These are phyloP conservation scores for Rhabdophis nuchalis DNA, from an alignment of 2,797 vertebrate genomes.

Conservation along the genomic window DNA sequence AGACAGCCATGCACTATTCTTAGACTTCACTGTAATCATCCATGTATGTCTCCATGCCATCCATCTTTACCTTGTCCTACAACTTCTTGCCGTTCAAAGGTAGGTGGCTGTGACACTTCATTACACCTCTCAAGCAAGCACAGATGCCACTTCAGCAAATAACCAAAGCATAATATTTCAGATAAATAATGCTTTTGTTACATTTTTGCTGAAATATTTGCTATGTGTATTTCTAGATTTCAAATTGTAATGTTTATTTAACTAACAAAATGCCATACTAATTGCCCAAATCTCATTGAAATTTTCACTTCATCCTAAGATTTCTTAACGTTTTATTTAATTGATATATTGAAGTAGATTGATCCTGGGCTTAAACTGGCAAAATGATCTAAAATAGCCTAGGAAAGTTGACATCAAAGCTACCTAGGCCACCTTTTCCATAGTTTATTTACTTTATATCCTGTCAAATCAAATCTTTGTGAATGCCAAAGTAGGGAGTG, in stretches of 20 bases:
- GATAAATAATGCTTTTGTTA: not conserved
- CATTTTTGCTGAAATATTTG: not conserved
- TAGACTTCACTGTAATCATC: constrained; percentile 87
- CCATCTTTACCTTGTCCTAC: constrained; percentile 80
- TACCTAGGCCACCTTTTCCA: not conserved
- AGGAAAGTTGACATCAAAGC: not conserved
- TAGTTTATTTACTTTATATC: not conserved
- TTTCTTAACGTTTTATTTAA: not conserved
- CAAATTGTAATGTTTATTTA: not conserved
- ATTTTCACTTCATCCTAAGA: not conserved
- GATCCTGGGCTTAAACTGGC: not conserved
- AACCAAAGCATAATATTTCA: not conserved
- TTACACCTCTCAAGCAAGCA: not conserved
- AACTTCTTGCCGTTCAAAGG: constrained; percentile 85
- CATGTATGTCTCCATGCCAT: constrained; percentile 88
- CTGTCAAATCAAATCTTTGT: not conserved
- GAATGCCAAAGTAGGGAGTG: not conserved
- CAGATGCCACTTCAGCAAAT: not conserved
- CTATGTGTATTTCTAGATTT: not conserved
- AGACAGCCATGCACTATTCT: constrained; percentile 83
- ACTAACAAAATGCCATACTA: not conserved
- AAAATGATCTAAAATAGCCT: not conserved
- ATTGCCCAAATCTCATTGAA: not conserved
- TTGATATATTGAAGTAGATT: not conserved
- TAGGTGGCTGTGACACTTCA: constrained; percentile 52